Conservation (phyloP, 2,888 invertebrate genomes). For the Thymelicus acteon region DNA sequence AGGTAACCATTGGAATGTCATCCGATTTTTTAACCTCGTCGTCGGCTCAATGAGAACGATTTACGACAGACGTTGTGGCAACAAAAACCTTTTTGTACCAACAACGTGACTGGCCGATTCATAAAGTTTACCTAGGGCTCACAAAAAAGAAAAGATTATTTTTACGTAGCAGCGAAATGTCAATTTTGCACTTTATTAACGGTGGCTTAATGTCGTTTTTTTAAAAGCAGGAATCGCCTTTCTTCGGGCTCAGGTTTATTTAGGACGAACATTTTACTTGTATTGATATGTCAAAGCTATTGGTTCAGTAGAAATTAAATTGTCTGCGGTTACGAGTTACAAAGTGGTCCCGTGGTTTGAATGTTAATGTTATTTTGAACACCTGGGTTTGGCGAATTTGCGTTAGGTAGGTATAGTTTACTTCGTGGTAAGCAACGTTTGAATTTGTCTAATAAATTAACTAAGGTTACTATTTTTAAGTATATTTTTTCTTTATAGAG, state of each 20-base stretch:
- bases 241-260: conserved; percentile 43
- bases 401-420: too few relatives aligned
- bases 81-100: conserved; percentile 65
- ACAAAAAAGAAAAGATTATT: conserved; percentile 27
- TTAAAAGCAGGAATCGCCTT: neutral
- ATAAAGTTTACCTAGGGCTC: conserved; percentile 53
- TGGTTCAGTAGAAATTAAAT: conserved; percentile 27
- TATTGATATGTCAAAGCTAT: conserved; percentile 47
- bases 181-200: conserved; percentile 17
- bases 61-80: conserved; percentile 79
- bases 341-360: neutral
- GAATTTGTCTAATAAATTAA: too few relatives aligned
- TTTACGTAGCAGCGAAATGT: neutral
- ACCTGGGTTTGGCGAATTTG: neutral
- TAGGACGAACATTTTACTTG: conserved; percentile 44
- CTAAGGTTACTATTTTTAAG: too few relatives aligned
- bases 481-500: too few relatives aligned
- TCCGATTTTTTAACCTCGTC: conserved; percentile 57
- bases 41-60: conserved; percentile 70
- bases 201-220: conserved; percentile 18
- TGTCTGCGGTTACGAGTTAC: conserved; percentile 14
- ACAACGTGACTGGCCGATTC: conserved; percentile 69
- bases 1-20: conserved; percentile 64
- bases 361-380: neutral
- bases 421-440: too few relatives aligned